Evolutionary conservation across 92 coral and sea anemone species (phyloP).

Genomic region (Siderastrea radians): DNA sequence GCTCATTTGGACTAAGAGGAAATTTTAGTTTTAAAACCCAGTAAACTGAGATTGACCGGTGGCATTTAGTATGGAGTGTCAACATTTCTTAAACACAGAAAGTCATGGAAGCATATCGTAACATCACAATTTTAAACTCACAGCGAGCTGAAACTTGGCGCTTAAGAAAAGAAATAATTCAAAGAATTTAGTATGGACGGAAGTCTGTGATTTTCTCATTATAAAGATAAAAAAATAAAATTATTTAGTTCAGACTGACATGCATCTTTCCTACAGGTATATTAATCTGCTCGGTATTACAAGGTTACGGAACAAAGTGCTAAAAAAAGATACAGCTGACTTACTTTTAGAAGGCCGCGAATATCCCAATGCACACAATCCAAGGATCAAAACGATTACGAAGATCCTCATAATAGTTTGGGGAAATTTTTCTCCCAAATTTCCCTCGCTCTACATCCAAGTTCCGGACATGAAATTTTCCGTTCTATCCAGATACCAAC

Average conservation of each 20-base stretch:
- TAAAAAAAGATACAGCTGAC: conserved; percentile 9
- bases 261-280: background rate
- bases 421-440: conserved; percentile 71
- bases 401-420: conserved; percentile 74
- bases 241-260: background rate
- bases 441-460: conserved; percentile 81
- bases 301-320: conserved; percentile 3
- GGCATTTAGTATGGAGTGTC: conserved; percentile 16
- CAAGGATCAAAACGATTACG: conserved; percentile 78
- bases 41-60: conserved; percentile 24
- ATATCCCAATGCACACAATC: conserved; percentile 68
- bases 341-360: conserved; percentile 84
- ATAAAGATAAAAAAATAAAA: background rate
- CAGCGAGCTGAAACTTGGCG: background rate
- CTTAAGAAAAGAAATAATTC: background rate
- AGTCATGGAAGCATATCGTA: conserved; percentile 35
- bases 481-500: conserved; percentile 73
- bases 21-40: background rate
- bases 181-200: background rate
- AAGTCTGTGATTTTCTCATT: no score
- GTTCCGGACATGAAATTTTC: conserved; percentile 69
- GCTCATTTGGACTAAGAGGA: background rate
- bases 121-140: background rate
- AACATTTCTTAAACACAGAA: conserved; percentile 31
- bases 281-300: conserved; percentile 3